phyloP scores from a whole-genome alignment of 2,113 vertebrate species.

The Callaeas wilsoni region DNA sequence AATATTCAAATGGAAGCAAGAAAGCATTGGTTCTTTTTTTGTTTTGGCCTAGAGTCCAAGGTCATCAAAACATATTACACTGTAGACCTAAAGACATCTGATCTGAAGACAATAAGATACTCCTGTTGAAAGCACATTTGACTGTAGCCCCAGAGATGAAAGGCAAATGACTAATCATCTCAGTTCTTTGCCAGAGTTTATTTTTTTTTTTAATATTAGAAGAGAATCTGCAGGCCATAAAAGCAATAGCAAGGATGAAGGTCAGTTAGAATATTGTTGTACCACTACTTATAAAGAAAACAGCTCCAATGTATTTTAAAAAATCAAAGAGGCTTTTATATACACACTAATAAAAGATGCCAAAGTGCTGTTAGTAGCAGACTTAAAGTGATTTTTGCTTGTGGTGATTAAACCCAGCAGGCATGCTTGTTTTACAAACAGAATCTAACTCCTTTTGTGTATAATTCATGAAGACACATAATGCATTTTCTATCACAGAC shows the following conservation, averaged over 20 bases:
- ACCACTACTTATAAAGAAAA: conserved; percentile 32
- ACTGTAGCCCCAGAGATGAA: not conserved
- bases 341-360: conserved; percentile 36
- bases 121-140: not conserved
- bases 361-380: conserved; percentile 36
- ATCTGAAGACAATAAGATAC: not conserved
- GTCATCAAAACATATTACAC: not conserved
- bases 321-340: conserved; percentile 58
- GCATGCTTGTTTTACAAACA: conserved; percentile 48
- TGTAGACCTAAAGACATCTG: not conserved
- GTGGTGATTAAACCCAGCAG: conserved; percentile 55
- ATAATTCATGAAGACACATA: not conserved
- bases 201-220: conserved; percentile 10
- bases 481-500: not conserved
- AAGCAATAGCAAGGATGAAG: conserved; percentile 41
- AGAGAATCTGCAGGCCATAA: not conserved
- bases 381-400: conserved; percentile 55
- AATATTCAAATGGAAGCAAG: not conserved
- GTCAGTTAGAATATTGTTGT: conserved; percentile 49
- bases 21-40: rapidly evolving
- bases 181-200: not conserved
- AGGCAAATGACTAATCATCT: conserved; percentile 21
- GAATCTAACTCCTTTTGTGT: not conserved
- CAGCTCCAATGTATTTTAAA: conserved; percentile 36
- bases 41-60: not conserved